Percentiles rank a stretch among this genome's conserved stretches.
Conservation (phyloP, 2,113 vertebrate genomes). For the Brachypteracias leptosomus region DNA sequence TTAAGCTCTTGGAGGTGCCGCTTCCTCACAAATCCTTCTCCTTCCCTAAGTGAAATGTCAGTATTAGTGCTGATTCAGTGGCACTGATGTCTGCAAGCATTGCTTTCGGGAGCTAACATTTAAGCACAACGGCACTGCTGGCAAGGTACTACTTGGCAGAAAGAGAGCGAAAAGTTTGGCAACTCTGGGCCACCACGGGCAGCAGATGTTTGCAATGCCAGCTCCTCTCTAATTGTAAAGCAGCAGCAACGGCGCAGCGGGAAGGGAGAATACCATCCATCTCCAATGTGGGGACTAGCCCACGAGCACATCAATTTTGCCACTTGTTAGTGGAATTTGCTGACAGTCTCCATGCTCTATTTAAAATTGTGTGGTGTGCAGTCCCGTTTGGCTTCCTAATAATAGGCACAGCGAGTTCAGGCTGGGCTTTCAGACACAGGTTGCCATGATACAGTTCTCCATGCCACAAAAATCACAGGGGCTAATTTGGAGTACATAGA, state of each 20-base stretch:
- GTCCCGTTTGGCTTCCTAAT: not conserved
- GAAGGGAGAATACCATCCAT: not conserved
- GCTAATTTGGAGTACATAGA: fast-evolving
- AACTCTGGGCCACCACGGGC: not conserved
- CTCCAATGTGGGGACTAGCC: not conserved
- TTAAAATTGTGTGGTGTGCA: not conserved
- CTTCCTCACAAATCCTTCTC: not conserved
- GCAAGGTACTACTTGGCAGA: slow-evolving; percentile 1
- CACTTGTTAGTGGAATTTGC: slow-evolving; percentile 14
- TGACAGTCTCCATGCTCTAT: not conserved
- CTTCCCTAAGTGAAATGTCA: slow-evolving; percentile 2
- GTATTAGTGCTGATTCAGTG: not conserved
- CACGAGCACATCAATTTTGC: not conserved
- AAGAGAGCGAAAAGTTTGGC: slow-evolving; percentile 29
- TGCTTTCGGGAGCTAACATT: not conserved
- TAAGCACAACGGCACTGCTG: not conserved
- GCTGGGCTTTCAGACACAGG: not conserved
- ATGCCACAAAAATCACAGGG: fast-evolving
- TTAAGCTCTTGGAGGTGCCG: not conserved
- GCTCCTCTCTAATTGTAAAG: slow-evolving; percentile 56
- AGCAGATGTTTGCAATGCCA: slow-evolving; percentile 60
- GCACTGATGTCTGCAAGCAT: not conserved
- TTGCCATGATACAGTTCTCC: not conserved
- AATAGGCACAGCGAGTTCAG: not conserved
- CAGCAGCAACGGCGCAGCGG: not conserved